These are phyloP conservation scores for Thalassarche chlororhynchos DNA, from an alignment of 2,113 vertebrate genomes.

Conservation along the genomic window DNA sequence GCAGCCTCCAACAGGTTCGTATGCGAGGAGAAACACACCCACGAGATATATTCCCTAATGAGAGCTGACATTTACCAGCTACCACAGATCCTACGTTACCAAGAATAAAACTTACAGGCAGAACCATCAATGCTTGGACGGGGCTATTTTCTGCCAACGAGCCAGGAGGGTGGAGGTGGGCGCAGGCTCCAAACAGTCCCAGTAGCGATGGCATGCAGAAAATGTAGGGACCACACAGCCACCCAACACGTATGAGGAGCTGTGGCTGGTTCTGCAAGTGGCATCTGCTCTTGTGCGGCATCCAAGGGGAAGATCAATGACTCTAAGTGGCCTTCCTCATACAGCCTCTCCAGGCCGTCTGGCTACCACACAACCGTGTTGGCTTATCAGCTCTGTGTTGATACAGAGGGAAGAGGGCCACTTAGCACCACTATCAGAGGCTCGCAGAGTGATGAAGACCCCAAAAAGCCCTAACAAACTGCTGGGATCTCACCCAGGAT, in stretches of 20 bases:
- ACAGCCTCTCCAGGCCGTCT: neutral
- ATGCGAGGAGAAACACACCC: neutral
- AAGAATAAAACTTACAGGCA: neutral
- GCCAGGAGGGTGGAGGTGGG: neutral
- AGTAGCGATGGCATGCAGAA: accelerated
- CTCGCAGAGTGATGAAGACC: neutral
- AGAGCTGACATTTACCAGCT: conserved; percentile 16
- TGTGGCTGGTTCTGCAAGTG: neutral
- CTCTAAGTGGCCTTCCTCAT: neutral
- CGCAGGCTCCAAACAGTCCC: neutral
- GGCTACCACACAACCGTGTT: neutral
- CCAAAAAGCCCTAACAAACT: neutral
- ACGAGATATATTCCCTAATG: neutral
- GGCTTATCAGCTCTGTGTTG: neutral
- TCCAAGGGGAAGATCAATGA: neutral
- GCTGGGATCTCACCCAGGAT: neutral
- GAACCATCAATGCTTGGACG: neutral
- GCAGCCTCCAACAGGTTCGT: neutral
- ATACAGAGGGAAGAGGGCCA: neutral
- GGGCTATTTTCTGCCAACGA: neutral
- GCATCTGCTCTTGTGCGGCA: neutral
- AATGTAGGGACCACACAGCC: neutral
- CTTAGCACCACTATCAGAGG: neutral
- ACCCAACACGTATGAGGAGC: accelerated
- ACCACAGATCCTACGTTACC: neutral